phyloP scores from a whole-genome alignment of 2,113 vertebrate species.

The Semnornis frantzii region DNA sequence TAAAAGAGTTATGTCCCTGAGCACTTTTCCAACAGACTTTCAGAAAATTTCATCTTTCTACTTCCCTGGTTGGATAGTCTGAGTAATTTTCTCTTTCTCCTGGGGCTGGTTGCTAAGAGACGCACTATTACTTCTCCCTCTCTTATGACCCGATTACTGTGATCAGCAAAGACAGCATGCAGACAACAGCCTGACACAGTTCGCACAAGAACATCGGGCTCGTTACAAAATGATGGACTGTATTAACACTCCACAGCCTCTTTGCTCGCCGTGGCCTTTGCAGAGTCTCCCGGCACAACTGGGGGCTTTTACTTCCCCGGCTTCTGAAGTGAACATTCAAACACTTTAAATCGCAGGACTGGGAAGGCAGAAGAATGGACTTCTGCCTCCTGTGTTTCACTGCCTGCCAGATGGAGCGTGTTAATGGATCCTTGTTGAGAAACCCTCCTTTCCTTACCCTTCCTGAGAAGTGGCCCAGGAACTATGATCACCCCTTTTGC shows the following conservation, averaged over 20 bases:
- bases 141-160: slow-evolving; percentile 79
- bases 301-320: slow-evolving; percentile 35
- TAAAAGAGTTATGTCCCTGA: slow-evolving; percentile 54
- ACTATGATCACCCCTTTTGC: neutral
- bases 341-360: slow-evolving; percentile 45
- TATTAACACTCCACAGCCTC: slow-evolving; percentile 57
- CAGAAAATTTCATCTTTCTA: slow-evolving; percentile 72
- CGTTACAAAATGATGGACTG: slow-evolving; percentile 59
- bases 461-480: neutral
- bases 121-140: slow-evolving; percentile 76
- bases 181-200: slow-evolving; percentile 68
- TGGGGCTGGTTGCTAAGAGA: slow-evolving; percentile 82
- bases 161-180: slow-evolving; percentile 71
- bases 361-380: slow-evolving; percentile 53
- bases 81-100: slow-evolving; percentile 79
- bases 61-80: slow-evolving; percentile 69
- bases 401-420: neutral
- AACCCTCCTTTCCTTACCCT: neutral
- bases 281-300: slow-evolving; percentile 44
- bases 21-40: slow-evolving; percentile 70
- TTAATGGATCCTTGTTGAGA: slow-evolving; percentile 24
- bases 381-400: slow-evolving; percentile 34
- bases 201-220: slow-evolving; percentile 30
- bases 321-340: slow-evolving; percentile 41
- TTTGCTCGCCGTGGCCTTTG: slow-evolving; percentile 28